Conservation (phyloP, 2,888 invertebrate species). For the Gymnoscelis rufifasciata region DNA sequence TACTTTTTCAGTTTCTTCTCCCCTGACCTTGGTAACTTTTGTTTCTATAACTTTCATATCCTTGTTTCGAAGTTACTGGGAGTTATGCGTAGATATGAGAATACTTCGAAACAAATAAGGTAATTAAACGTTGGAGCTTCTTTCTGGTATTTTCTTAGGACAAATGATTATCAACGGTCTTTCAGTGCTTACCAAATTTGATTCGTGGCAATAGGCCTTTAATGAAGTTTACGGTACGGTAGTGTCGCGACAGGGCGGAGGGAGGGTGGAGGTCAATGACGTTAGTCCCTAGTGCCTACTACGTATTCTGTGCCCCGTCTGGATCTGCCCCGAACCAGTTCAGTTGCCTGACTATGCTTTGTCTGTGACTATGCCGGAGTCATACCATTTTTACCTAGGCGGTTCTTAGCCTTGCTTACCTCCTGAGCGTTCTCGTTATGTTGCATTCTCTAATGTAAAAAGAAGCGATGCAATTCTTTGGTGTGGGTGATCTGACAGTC, state of each 20-base stretch:
- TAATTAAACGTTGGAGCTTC: too few species aligned
- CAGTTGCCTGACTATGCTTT: conserved; percentile 29
- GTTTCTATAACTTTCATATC: conserved; percentile 28
- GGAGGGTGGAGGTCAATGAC: conserved; percentile 70
- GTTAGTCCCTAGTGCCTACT: conserved; percentile 26
- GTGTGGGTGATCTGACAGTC: too few species aligned
- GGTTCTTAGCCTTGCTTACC: conserved; percentile 53
- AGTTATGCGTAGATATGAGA: too few species aligned
- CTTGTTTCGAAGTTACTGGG: too few species aligned
- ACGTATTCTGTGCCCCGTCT: conserved; percentile 42
- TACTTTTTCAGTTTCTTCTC: conserved; percentile 25
- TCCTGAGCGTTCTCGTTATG: conserved; percentile 55
- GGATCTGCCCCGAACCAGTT: conserved; percentile 42
- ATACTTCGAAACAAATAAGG: too few species aligned
- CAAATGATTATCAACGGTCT: too few species aligned
- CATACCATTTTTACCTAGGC: conserved; percentile 52
- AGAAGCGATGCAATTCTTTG: conserved; percentile 3
- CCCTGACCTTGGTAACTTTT: conserved; percentile 36
- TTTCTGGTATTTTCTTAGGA: too few species aligned
- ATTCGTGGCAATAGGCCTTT: conserved; percentile 45
- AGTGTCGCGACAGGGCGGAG: conserved; percentile 53
- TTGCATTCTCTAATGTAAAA: conserved; percentile 37
- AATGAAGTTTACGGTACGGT: conserved; percentile 69
- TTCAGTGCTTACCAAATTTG: too few species aligned
- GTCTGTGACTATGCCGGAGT: conserved; percentile 31